phyloP scores from a whole-genome alignment of 2,797 vertebrate genomes.

The Poeciliopsis turneri region DNA sequence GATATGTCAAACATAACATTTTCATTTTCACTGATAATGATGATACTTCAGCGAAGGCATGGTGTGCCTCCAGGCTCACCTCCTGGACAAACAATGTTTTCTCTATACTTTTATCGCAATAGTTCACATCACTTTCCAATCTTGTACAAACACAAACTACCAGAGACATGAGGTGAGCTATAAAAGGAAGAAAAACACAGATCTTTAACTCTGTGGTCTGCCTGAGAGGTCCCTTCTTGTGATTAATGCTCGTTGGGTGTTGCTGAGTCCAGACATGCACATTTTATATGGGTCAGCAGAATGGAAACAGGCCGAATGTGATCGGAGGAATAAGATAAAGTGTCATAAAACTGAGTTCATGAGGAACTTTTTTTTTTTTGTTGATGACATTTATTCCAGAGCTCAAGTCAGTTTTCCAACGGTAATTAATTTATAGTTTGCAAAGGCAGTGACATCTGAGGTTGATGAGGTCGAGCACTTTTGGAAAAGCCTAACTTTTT shows the following conservation, averaged over 20 bases:
- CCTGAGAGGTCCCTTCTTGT: conserved; percentile 4
- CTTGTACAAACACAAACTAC: not conserved
- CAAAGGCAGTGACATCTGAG: not conserved
- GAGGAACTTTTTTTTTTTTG: conserved; percentile 2
- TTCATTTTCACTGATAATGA: conserved; percentile 31
- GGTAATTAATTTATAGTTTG: not conserved
- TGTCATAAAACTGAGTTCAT: not conserved
- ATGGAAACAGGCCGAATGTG: conserved; percentile 15
- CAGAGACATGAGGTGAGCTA: not conserved
- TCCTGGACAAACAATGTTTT: conserved; percentile 30
- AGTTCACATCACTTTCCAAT: conserved; percentile 26
- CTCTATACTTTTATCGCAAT: conserved; percentile 21
- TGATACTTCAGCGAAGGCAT: conserved; percentile 17
- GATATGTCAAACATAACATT: conserved; percentile 47
- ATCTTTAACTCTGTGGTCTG: conserved; percentile 6
- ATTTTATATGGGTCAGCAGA: conserved; percentile 9
- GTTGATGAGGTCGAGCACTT: not conserved
- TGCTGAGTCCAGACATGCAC: conserved; percentile 6
- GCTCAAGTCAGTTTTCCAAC: not conserved
- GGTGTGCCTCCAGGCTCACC: conserved; percentile 51
- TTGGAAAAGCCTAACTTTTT: not conserved
- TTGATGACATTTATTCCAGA: not conserved
- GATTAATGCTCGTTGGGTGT: conserved; percentile 4
- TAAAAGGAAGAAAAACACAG: not conserved
- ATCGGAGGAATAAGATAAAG: conserved; percentile 3